These are phyloP conservation scores for Polymixis lichenea DNA, from an alignment of 2,888 invertebrate genomes.

Conservation along the genomic window DNA sequence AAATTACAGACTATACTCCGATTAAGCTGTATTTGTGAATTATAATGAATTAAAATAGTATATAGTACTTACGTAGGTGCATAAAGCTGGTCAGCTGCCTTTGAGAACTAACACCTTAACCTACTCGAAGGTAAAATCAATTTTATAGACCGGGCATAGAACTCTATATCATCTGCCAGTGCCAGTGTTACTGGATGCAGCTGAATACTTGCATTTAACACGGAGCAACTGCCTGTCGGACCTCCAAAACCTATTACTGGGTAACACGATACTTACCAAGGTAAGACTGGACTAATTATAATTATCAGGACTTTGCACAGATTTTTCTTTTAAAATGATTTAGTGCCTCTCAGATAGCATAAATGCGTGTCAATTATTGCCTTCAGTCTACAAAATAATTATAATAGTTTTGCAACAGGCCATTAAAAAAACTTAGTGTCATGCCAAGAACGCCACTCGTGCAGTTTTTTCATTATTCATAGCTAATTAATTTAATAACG, in stretches of 20 bases:
- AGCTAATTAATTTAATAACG: constrained; percentile 39
- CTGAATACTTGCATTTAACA: not conserved
- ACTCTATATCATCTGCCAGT: not conserved
- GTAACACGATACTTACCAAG: not conserved
- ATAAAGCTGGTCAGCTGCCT: too few relatives aligned
- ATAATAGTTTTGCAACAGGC: not conserved
- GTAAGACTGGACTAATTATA: not conserved
- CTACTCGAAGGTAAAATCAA: not conserved
- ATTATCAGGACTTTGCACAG: not conserved
- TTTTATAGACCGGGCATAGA: not conserved
- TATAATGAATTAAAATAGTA: too few relatives aligned
- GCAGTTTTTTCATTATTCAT: constrained; percentile 5
- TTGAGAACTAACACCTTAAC: too few relatives aligned
- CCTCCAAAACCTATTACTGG: not conserved
- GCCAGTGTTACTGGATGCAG: not conserved
- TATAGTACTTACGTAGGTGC: not conserved
- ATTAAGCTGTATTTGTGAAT: not conserved
- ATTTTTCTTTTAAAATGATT: not conserved
- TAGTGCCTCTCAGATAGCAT: not conserved
- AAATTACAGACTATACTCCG: not conserved
- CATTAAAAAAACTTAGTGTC: not conserved
- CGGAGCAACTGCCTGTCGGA: not conserved
- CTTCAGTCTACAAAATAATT: not conserved
- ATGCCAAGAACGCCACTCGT: not conserved
- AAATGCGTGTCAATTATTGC: not conserved